phyloP scores from a whole-genome alignment of 2,113 vertebrate species.

The Tychaedon coryphoeus region DNA sequence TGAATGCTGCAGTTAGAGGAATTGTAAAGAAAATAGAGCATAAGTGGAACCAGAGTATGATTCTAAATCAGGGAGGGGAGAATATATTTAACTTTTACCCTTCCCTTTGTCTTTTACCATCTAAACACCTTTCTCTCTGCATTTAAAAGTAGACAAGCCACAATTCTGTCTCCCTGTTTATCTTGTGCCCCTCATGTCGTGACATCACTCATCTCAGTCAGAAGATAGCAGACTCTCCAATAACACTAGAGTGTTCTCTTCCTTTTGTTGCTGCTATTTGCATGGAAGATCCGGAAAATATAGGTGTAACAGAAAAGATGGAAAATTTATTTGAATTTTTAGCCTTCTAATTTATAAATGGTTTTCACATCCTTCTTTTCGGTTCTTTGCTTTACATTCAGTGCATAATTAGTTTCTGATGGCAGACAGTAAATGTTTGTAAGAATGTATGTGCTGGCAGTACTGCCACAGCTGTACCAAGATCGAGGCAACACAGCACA shows the following conservation, averaged over 20 bases:
- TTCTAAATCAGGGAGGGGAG: neutral
- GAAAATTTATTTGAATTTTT: neutral
- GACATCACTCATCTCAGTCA: neutral
- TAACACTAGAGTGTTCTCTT: neutral
- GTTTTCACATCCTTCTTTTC: neutral
- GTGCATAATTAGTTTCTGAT: neutral
- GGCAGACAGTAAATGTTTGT: neutral
- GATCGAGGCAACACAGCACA: neutral
- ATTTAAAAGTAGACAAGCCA: neutral
- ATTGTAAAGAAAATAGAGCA: slow-evolving; percentile 19
- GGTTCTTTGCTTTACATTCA: neutral
- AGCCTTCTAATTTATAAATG: neutral
- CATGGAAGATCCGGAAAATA: neutral
- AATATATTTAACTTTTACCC: neutral
- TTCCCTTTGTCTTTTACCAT: slow-evolving; percentile 10
- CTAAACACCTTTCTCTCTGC: neutral
- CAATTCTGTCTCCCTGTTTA: neutral
- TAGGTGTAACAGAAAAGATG: neutral
- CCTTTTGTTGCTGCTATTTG: neutral
- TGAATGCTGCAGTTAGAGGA: slow-evolving; percentile 6
- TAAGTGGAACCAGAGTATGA: slow-evolving; percentile 4
- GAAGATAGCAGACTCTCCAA: neutral
- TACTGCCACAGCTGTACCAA: neutral
- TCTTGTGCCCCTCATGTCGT: neutral
- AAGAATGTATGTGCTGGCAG: neutral